A percentile compares a stretch with the other conserved stretches of the same genome.
Evolutionary conservation across 1,140 invertebrate genomes (phyloP).

Genomic region (Hyphantria cunea): DNA sequence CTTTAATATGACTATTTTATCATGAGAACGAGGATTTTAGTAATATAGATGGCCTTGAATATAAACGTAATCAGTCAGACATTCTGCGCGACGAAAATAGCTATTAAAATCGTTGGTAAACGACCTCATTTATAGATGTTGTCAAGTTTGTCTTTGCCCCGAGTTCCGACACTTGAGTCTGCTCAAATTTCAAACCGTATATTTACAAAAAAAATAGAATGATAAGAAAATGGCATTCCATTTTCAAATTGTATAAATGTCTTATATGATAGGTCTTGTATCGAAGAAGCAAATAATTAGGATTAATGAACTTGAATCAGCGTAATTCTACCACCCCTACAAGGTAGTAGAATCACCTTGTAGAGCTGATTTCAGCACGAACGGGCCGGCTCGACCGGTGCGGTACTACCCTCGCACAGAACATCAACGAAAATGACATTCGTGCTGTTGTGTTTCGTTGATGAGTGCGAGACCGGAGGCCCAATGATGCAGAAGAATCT

Average conservation of each 20-base stretch:
- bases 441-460: no score
- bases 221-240: background rate
- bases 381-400: no score
- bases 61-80: conserved; percentile 15
- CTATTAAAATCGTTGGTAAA: conserved; percentile 20
- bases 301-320: background rate
- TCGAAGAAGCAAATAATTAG: no score
- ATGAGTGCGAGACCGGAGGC: no score
- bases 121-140: conserved; percentile 9
- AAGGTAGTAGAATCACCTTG: no score
- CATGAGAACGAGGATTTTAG: conserved; percentile 48
- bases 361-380: no score
- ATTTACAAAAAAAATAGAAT: background rate
- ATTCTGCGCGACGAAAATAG: conserved; percentile 1
- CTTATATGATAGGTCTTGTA: background rate
- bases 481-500: no score
- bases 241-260: background rate
- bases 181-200: conserved; percentile 1
- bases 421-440: no score
- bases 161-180: background rate
- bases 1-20: conserved; percentile 39
- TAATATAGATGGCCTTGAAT: conserved; percentile 42
- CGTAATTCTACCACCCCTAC: no score
- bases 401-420: no score
- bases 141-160: conserved; percentile 18